Evolutionary conservation across 2,888 invertebrate species (phyloP), one percentile per base, ranked within the genome.

Genomic region (Alcis repandata): DNA sequence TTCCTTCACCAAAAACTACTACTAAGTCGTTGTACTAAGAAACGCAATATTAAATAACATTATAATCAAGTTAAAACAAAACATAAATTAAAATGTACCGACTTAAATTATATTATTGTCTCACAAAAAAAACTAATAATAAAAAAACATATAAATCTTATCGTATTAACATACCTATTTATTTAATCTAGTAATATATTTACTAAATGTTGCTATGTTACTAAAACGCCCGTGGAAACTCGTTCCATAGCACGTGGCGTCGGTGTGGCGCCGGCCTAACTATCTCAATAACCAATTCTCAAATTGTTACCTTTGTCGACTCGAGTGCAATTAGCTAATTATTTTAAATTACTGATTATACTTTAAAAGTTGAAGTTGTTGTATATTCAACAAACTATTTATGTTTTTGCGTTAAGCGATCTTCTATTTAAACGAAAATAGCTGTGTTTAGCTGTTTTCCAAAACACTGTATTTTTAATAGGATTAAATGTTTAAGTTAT

Each of bases 381-480:
- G 15, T 10, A 22, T 32, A 1, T 3, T 8, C 9, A 27, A 48
- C 10, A 49, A 49, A 49, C 32, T 4, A 49, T 22, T n/a, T 45
- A 20, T 45, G 4, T 45, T 51, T 36, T 36, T 2, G 49, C 11
- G 33, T 10, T 49, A 49, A 49, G 11, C 8, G 49, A 36, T 51
- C 20, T 51, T 20, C 8, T 19, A 51, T 51, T n/a, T 51, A 8
- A 11, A 51, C 36, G 36, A 36, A 51, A 32, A 33, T 20, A 7
- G n/a, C 4, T n/a, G 10, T 1, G 2, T 36, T 36, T 36, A 1
- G 3, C 9, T 10, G 36, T 36, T 36, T 36, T 3, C 36, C 8
- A 36, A 36, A 36, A 11, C 9, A 36, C 8, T 36, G 9, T 36
- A 9, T 36, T 36, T 15, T 13, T 20, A 22, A 22, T 22, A 3